A percentile compares a stretch with the other conserved stretches of the same genome.
phyloP scores from a whole-genome alignment of 2,113 vertebrate genomes.

The Heterotis niloticus region DNA sequence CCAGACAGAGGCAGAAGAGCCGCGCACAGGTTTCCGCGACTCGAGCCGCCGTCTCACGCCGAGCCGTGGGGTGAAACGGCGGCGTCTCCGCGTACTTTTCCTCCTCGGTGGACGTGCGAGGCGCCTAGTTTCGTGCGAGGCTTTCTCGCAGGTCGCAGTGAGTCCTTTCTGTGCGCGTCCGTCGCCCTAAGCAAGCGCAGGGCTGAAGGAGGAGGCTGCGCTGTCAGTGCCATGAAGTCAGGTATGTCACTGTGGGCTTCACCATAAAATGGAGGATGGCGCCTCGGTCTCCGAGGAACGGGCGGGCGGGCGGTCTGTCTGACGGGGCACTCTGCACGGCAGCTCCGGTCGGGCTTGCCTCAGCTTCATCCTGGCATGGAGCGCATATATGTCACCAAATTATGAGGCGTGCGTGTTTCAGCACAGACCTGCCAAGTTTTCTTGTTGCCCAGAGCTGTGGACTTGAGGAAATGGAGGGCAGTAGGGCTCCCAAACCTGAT shows the following conservation, averaged over 20 bases:
- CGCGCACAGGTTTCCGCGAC: conserved; percentile 47
- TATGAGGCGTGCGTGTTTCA: background rate
- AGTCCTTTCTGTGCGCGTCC: conserved; percentile 37
- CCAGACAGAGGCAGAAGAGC: conserved; percentile 66
- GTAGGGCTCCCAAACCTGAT: conserved; percentile 23
- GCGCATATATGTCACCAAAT: background rate
- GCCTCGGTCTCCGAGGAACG: conserved; percentile 66
- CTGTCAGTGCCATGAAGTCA: conserved; percentile 83
- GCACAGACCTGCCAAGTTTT: conserved; percentile 6
- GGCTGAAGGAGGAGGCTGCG: conserved; percentile 30
- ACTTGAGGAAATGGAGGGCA: conserved; percentile 27
- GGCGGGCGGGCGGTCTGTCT: conserved; percentile 45
- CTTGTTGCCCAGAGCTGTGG: background rate
- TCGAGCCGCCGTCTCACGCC: conserved; percentile 13
- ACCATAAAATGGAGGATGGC: conserved; percentile 98
- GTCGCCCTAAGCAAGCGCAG: background rate
- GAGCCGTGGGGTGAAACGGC: background rate
- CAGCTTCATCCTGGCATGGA: background rate
- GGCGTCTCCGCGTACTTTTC: background rate
- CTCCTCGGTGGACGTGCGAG: background rate
- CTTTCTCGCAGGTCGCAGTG: conserved; percentile 2
- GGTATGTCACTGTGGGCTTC: conserved; percentile 84
- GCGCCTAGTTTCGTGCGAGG: conserved; percentile 9
- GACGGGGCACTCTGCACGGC: conserved; percentile 50
- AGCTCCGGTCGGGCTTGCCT: conserved; percentile 57